Evolutionary conservation across 2,113 vertebrate species (phyloP).

Genomic region (Thamnophis sirtalis): DNA sequence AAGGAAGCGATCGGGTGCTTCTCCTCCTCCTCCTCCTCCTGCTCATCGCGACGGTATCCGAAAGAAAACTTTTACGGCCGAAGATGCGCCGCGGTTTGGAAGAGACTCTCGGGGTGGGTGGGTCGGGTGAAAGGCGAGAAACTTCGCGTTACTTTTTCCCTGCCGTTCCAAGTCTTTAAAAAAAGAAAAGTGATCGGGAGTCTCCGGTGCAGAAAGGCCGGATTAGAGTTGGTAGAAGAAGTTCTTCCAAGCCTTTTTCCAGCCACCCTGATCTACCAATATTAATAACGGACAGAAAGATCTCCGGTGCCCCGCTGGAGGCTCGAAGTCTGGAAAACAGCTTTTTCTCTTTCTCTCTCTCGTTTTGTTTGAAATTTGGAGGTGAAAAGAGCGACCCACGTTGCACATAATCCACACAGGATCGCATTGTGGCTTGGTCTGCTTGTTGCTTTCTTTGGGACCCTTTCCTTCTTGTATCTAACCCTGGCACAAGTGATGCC

Average conservation of each 20-base stretch:
- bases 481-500: neutral
- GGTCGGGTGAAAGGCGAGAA: accelerated
- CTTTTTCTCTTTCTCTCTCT: too few species aligned
- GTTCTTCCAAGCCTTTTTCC: neutral
- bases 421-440: accelerated
- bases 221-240: neutral
- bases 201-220: neutral
- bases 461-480: neutral
- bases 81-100: neutral
- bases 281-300: slow-evolving; percentile 3
- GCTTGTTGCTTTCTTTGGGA: accelerated
- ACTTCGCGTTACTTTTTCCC: neutral
- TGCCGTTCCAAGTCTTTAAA: neutral
- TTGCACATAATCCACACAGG: neutral
- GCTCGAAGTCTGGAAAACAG: neutral
- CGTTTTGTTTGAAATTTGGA: slow-evolving; percentile 11
- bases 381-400: neutral
- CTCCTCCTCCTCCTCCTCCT: neutral
- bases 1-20: neutral
- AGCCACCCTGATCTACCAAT: neutral
- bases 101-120: too few species aligned
- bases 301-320: accelerated
- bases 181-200: neutral
- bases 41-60: accelerated
- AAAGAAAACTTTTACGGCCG: accelerated